Evolutionary conservation across 2,113 vertebrate genomes (phyloP), one percentile per base, ranked within the genome.

Genomic region (Phyllopteryx taeniolatus): DNA sequence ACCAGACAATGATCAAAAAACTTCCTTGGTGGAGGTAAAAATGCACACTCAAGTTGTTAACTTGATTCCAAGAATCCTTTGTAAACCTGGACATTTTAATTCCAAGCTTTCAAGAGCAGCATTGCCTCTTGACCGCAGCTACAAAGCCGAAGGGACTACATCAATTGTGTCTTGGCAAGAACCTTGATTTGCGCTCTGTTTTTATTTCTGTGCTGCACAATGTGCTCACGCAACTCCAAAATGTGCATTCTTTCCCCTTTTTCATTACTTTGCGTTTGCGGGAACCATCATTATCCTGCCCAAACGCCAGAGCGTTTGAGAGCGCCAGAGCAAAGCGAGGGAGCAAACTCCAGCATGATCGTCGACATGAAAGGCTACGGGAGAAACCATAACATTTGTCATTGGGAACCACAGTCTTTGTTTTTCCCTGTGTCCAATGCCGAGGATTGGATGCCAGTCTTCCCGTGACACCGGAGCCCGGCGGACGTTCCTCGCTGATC

Each of bases 61-160:
- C 42, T 11, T n/a, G n/a, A 27, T 13, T 27, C 63, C 33, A 44
- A 43, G 63, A 44, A 46, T 65, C 42, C n/a, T 66, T 66, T 47
- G 44, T 47, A 47, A 66, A 61, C 76, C 69, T 68, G 60, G 76
- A 80, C 79, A 73, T 79, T 80, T 79, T 78, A 86, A 83, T 61
- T 86, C 82, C 44, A 66, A 78, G 79, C 80, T 80, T 86, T 84
- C 79, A 77, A 78, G 78, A 68, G 67, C 63, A 81, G 80, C 80
- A 72, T 46, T 70, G 72, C 20, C 35, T 79, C 61, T 47, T 72
- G 73, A 80, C 75, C 81, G 73, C 78, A 82, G 72, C 19, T 27
- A 75, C 78, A 81, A 83, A 87, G 86, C 75, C 81, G 74, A 72
- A 82, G 77, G 62, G 19, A 81, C 75, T 19, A 78, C 77, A 80